Percentiles rank a stretch among this genome's conserved stretches.
phyloP scores from a whole-genome alignment of 1,140 invertebrate genomes.

The Calliphora vicina region DNA sequence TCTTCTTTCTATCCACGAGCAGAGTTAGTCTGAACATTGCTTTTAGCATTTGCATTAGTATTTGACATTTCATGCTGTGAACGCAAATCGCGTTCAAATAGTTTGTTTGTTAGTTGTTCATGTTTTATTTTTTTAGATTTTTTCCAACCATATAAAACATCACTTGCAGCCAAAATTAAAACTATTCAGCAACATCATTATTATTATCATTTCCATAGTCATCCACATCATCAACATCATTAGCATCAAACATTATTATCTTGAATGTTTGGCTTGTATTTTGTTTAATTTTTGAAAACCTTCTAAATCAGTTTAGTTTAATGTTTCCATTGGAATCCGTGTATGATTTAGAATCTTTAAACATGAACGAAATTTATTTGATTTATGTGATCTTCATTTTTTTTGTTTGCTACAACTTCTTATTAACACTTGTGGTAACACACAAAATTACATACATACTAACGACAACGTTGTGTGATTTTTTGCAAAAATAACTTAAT shows the following conservation, averaged over 20 bases:
- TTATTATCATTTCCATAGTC: not conserved
- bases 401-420: not conserved
- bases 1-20: not conserved
- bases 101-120: slow-evolving; percentile 8
- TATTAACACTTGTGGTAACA: not conserved
- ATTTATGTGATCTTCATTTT: slow-evolving; percentile 21
- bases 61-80: slow-evolving; percentile 34
- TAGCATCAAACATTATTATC: not conserved
- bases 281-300: not conserved
- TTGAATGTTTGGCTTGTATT: not conserved
- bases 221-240: not conserved
- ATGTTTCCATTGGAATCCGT: not conserved
- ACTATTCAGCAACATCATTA: slow-evolving; percentile 24
- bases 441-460: too few species aligned
- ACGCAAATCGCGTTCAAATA: slow-evolving; percentile 35
- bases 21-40: not conserved
- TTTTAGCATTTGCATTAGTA: slow-evolving; percentile 34
- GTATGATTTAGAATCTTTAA: slow-evolving; percentile 26
- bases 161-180: slow-evolving; percentile 1
- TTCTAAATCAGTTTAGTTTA: slow-evolving; percentile 7
- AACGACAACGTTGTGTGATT: not conserved
- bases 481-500: slow-evolving; percentile 20
- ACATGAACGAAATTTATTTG: slow-evolving; percentile 19
- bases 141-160: not conserved
- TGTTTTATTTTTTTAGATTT: not conserved